A percentile compares a stretch with the other conserved stretches of the same genome.
Evolutionary conservation across 2,113 vertebrate species (phyloP).

Genomic region (Phalacrocorax aristotelis): DNA sequence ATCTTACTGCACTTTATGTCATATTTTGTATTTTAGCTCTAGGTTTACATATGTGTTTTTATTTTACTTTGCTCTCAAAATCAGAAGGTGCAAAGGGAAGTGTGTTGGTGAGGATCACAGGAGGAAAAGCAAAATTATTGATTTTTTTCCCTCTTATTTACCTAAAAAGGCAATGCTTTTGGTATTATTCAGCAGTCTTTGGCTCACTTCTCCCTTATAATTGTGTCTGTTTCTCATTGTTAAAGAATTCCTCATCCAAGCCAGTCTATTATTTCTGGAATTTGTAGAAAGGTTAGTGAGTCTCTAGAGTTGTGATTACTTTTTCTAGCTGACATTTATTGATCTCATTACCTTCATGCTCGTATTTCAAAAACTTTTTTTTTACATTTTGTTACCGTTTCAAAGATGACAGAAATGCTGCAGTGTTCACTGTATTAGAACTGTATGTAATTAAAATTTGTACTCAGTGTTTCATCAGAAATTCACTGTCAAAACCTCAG

Average conservation of each 20-base stretch:
- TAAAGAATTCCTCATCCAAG: conserved; percentile 73
- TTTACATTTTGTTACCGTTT: conserved; percentile 76
- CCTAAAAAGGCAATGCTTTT: conserved; percentile 53
- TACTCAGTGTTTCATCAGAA: conserved; percentile 70
- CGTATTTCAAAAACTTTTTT: conserved; percentile 81
- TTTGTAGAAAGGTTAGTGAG: conserved; percentile 85
- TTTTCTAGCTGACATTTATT: conserved; percentile 88
- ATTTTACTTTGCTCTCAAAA: conserved; percentile 12
- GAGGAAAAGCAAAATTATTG: conserved; percentile 55
- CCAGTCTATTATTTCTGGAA: conserved; percentile 81
- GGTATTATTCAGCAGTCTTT: conserved; percentile 50
- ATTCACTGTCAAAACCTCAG: conserved; percentile 69
- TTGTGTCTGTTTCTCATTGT: conserved; percentile 72
- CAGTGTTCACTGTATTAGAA: conserved; percentile 73
- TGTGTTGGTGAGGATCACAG: not conserved
- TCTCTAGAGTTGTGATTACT: conserved; percentile 86
- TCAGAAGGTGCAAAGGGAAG: not conserved
- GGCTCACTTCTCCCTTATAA: conserved; percentile 63
- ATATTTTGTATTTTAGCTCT: not conserved
- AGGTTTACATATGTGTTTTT: not conserved
- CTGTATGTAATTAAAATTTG: conserved; percentile 79
- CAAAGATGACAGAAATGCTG: conserved; percentile 76
- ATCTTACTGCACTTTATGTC: not conserved
- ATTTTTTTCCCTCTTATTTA: conserved; percentile 59
- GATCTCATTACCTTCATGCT: conserved; percentile 83